These are phyloP conservation scores for Dione juno DNA, from an alignment of 2,888 invertebrate genomes.

Conservation along the genomic window DNA sequence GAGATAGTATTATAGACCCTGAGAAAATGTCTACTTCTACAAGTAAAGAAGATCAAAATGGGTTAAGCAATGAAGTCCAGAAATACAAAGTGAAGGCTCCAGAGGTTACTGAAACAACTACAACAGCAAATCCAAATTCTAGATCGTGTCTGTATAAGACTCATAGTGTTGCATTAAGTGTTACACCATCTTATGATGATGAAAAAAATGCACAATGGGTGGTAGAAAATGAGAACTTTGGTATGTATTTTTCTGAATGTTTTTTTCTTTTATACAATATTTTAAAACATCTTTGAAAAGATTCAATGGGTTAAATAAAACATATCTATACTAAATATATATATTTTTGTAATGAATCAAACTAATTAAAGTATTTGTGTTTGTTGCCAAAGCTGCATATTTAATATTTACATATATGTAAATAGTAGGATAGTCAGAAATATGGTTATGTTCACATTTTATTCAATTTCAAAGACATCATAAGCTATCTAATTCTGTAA, in stretches of 20 bases:
- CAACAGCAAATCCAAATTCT: conserved; percentile 58
- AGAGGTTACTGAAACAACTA: conserved; percentile 56
- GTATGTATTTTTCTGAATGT: conserved; percentile 53
- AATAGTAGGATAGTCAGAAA: too few species aligned
- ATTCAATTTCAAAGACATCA: too few species aligned
- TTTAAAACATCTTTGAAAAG: background rate
- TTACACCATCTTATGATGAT: conserved; percentile 70
- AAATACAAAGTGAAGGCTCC: conserved; percentile 63
- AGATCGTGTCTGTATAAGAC: conserved; percentile 72
- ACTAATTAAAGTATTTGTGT: too few species aligned
- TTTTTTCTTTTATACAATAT: background rate
- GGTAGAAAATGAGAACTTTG: conserved; percentile 70
- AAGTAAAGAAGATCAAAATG: conserved; percentile 63
- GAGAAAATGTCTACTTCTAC: conserved; percentile 51
- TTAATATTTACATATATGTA: too few species aligned
- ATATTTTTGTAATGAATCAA: too few species aligned
- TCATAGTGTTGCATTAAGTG: conserved; percentile 68
- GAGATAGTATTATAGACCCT: conserved; percentile 58
- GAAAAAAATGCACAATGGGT: conserved; percentile 65
- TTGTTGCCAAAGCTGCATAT: too few species aligned
- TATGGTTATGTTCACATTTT: too few species aligned
- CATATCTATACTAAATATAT: too few species aligned
- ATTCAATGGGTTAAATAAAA: too few species aligned
- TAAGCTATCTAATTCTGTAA: too few species aligned
- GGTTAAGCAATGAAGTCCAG: conserved; percentile 55